Percentiles rank a stretch among this genome's conserved stretches.
Conservation (phyloP, 2,113 vertebrate species). For the Xiphorhynchus elegans region DNA sequence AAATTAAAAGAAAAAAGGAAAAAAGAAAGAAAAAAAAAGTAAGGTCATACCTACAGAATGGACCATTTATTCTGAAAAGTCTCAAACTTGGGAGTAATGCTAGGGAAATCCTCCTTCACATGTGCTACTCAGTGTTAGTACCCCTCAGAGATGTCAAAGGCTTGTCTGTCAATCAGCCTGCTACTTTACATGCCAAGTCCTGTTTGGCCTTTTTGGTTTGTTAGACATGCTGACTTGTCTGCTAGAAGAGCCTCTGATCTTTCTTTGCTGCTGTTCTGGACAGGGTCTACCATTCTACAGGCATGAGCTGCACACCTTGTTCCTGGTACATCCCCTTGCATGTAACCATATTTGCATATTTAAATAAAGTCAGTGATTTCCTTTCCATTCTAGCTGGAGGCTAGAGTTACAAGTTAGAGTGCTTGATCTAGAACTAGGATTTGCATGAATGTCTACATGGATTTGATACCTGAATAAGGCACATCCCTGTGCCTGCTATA, state of each 20-base stretch:
- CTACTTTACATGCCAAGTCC: background rate
- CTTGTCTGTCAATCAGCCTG: background rate
- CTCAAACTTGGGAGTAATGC: background rate
- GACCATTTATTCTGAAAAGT: background rate
- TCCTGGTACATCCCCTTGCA: background rate
- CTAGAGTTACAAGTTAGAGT: background rate
- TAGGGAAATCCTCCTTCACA: background rate
- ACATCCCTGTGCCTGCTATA: background rate
- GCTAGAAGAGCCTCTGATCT: background rate
- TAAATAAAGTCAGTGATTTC: background rate
- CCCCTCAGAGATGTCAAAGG: background rate
- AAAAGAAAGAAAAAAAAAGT: no score
- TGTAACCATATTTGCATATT: background rate
- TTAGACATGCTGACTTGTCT: background rate
- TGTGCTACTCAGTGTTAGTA: background rate
- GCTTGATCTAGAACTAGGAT: background rate
- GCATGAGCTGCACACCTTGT: background rate
- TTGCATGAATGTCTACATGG: background rate
- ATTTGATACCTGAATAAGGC: background rate
- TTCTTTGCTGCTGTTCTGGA: background rate
- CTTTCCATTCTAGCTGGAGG: background rate
- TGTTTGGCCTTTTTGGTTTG: background rate
- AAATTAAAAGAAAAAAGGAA: no score
- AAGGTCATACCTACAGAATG: background rate
- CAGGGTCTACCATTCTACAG: background rate